These are phyloP conservation scores for Drosophila engyochracea DNA, from an alignment of 2,888 invertebrate species.

Conservation along the genomic window DNA sequence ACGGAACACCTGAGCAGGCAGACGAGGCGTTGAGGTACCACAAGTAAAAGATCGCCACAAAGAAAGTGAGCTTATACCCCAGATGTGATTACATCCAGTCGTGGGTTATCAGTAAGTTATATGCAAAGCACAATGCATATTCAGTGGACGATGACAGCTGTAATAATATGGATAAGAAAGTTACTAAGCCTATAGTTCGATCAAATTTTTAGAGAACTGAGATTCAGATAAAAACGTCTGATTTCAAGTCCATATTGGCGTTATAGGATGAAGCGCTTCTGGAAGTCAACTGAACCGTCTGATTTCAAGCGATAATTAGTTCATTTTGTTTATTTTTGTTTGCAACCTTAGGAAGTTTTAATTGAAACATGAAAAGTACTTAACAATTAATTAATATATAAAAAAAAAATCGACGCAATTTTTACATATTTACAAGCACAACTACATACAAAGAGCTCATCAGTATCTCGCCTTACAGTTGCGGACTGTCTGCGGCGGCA, in stretches of 20 bases:
- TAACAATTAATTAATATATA: slow-evolving; percentile 26
- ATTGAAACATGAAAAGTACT: slow-evolving; percentile 66
- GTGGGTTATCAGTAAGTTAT: neutral
- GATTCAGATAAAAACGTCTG: too few relatives aligned
- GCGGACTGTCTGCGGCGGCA: slow-evolving; percentile 57
- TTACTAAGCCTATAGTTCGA: too few relatives aligned
- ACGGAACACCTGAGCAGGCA: neutral
- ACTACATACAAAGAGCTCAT: neutral
- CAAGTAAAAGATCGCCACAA: neutral
- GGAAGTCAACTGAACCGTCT: neutral
- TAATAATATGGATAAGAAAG: too few relatives aligned
- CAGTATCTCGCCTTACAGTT: slow-evolving; percentile 33
- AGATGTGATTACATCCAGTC: neutral
- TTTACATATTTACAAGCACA: slow-evolving; percentile 56
- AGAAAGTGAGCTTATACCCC: neutral
- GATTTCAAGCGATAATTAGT: slow-evolving; percentile 1
- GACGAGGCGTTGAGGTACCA: neutral
- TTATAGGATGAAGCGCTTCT: neutral
- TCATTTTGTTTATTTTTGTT: slow-evolving; percentile 39
- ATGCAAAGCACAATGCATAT: neutral
- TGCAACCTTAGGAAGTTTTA: slow-evolving; percentile 58
- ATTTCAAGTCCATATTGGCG: neutral
- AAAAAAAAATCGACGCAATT: slow-evolving; percentile 39
- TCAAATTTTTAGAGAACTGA: too few relatives aligned
- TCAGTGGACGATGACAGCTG: too few relatives aligned